A percentile compares a stretch with the other conserved stretches of the same genome.
Evolutionary conservation across 2,888 invertebrate species (phyloP).

Genomic region (Altica lythri): DNA sequence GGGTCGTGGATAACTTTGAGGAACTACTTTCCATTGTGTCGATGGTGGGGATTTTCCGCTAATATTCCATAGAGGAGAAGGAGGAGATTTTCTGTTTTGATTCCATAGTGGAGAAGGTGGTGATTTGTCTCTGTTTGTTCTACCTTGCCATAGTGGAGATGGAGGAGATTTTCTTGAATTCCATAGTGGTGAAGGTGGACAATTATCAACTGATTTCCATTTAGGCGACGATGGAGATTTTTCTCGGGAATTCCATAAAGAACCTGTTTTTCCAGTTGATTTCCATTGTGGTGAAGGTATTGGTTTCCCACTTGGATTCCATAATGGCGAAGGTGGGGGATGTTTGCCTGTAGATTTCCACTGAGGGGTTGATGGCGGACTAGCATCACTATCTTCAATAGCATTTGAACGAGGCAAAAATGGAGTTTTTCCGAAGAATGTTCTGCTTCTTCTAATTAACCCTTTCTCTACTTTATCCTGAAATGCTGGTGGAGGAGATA

Average conservation of each 20-base stretch:
- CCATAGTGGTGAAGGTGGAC: slow-evolving; percentile 20
- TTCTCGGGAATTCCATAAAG: slow-evolving; percentile 7
- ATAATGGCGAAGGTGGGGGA: slow-evolving; percentile 43
- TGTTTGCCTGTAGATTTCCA: slow-evolving; percentile 16
- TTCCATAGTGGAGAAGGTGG: slow-evolving; percentile 21
- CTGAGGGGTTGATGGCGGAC: slow-evolving; percentile 59
- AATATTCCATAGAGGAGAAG: slow-evolving; percentile 16
- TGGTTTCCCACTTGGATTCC: slow-evolving; percentile 32
- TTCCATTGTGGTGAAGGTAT: slow-evolving; percentile 45
- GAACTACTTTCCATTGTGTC: slow-evolving; percentile 48
- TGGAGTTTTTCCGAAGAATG: slow-evolving; percentile 59
- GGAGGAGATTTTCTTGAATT: slow-evolving; percentile 14
- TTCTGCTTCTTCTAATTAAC: slow-evolving; percentile 42
- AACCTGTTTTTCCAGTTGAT: slow-evolving; percentile 5
- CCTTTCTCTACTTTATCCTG: slow-evolving; percentile 59
- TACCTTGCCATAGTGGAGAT: slow-evolving; percentile 16
- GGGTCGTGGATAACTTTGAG: slow-evolving; percentile 44
- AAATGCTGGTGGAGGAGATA: slow-evolving; percentile 73
- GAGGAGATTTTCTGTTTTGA: slow-evolving; percentile 20
- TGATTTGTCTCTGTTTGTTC: slow-evolving; percentile 7
- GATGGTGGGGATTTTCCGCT: slow-evolving; percentile 29
- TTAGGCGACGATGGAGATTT: slow-evolving; percentile 18
- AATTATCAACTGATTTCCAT: slow-evolving; percentile 20
- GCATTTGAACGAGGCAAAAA: slow-evolving; percentile 62
- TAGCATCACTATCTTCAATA: slow-evolving; percentile 61